phyloP scores from a whole-genome alignment of 2,888 invertebrate genomes.

The Oligia latruncula region DNA sequence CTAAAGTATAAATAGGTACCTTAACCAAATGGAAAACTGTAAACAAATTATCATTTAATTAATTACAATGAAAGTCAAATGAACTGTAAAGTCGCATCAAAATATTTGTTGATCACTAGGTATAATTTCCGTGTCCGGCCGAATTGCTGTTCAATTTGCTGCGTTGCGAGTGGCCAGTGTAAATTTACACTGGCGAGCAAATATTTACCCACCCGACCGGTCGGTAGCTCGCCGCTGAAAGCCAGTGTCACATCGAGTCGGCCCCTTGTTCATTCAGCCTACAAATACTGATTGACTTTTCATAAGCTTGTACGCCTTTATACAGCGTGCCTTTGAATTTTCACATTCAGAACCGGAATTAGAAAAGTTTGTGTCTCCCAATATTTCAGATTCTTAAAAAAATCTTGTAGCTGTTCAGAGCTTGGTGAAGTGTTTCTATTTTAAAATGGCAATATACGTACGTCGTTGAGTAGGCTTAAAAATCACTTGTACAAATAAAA shows the following conservation, averaged over 20 bases:
- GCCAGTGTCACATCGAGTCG: slow-evolving; percentile 49
- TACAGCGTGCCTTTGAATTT: slow-evolving; percentile 12
- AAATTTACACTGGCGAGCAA: slow-evolving; percentile 69
- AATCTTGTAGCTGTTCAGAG: neutral
- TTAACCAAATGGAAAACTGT: neutral
- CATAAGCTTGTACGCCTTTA: slow-evolving; percentile 37
- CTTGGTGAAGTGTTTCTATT: neutral
- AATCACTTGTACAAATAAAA: neutral
- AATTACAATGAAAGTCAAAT: slow-evolving; percentile 23
- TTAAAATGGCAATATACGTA: neutral
- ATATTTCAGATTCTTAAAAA: neutral
- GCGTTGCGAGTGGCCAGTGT: slow-evolving; percentile 57
- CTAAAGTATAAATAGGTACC: neutral
- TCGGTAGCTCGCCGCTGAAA: slow-evolving; percentile 57
- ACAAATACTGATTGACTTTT: slow-evolving; percentile 55
- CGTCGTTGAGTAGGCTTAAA: neutral
- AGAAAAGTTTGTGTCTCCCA: neutral
- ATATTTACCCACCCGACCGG: slow-evolving; percentile 64
- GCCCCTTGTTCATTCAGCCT: slow-evolving; percentile 50
- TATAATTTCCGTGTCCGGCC: slow-evolving; percentile 49
- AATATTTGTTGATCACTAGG: slow-evolving; percentile 53
- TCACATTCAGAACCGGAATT: slow-evolving; percentile 6
- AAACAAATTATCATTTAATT: slow-evolving; percentile 19
- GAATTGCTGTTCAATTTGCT: slow-evolving; percentile 64
- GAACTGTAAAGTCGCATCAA: slow-evolving; percentile 33